Percentiles rank a stretch among this genome's conserved stretches.
These are phyloP conservation scores for Drosophila nigrodunni DNA, from an alignment of 1,140 invertebrate species.

Conservation along the genomic window DNA sequence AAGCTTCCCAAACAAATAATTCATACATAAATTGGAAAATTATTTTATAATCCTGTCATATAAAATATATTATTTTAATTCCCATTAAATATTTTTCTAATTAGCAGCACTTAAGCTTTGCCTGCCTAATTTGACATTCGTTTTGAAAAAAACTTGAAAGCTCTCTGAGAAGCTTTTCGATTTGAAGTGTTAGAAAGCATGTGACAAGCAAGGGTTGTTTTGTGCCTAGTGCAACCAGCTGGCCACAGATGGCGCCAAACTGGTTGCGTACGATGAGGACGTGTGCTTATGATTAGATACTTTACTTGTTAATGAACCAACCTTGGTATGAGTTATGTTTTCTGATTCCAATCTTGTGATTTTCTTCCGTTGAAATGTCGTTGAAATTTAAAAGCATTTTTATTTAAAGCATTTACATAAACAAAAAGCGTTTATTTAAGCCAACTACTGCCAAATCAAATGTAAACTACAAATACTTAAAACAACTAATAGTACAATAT, in stretches of 20 bases:
- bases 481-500: conserved; percentile 31
- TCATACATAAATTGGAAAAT: no score
- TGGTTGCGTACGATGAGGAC: neutral
- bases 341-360: neutral
- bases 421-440: conserved; percentile 65
- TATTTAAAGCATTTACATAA: conserved; percentile 39
- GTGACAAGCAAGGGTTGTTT: conserved; percentile 39
- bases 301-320: conserved; percentile 12
- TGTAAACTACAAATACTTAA: conserved; percentile 45
- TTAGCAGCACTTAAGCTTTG: neutral
- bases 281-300: conserved; percentile 13
- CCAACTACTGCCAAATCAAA: conserved; percentile 42
- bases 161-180: conserved; percentile 56
- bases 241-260: conserved; percentile 58
- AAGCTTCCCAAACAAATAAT: no score
- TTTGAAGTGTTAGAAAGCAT: conserved; percentile 79
- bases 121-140: conserved; percentile 9
- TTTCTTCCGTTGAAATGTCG: neutral
- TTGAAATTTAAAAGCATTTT: conserved; percentile 48
- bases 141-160: conserved; percentile 16
- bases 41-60: no score
- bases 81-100: neutral
- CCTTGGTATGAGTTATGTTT: neutral
- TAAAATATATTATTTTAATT: neutral
- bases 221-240: conserved; percentile 23